Percentiles rank a stretch among this genome's conserved stretches.
These are phyloP conservation scores for Passerina amoena DNA, from an alignment of 2,113 vertebrate species.

Conservation along the genomic window DNA sequence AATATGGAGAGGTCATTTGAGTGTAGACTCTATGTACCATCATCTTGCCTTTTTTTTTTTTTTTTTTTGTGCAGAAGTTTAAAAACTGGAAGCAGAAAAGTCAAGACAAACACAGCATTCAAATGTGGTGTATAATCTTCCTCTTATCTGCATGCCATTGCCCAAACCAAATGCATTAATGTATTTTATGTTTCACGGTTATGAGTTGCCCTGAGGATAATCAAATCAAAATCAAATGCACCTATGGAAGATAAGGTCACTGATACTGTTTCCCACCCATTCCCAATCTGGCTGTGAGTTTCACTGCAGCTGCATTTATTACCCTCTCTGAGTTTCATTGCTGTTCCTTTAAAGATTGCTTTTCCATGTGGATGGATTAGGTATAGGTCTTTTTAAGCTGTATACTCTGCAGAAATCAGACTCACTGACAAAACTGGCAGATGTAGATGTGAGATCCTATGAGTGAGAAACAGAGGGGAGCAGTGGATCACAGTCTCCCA, in stretches of 20 bases:
- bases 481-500: neutral
- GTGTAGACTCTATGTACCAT: neutral
- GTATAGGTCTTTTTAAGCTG: neutral
- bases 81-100: neutral
- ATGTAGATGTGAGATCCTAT: neutral
- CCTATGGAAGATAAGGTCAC: constrained; percentile 19
- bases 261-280: neutral
- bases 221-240: constrained; percentile 47
- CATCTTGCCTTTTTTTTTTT: neutral
- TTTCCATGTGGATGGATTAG: neutral
- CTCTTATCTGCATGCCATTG: constrained; percentile 5
- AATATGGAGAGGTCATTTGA: neutral
- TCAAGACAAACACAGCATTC: neutral
- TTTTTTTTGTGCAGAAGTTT: neutral
- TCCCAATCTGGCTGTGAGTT: neutral
- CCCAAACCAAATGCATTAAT: constrained; percentile 27
- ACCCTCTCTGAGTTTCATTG: neutral
- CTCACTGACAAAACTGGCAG: neutral
- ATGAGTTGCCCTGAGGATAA: constrained; percentile 31
- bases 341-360: neutral
- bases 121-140: neutral
- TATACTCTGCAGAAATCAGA: neutral
- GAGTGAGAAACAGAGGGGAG: neutral
- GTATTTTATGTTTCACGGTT: constrained; percentile 14
- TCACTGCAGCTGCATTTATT: neutral